Conservation (phyloP, 2,113 vertebrate genomes). For the Melanotaenia duboulayi region DNA sequence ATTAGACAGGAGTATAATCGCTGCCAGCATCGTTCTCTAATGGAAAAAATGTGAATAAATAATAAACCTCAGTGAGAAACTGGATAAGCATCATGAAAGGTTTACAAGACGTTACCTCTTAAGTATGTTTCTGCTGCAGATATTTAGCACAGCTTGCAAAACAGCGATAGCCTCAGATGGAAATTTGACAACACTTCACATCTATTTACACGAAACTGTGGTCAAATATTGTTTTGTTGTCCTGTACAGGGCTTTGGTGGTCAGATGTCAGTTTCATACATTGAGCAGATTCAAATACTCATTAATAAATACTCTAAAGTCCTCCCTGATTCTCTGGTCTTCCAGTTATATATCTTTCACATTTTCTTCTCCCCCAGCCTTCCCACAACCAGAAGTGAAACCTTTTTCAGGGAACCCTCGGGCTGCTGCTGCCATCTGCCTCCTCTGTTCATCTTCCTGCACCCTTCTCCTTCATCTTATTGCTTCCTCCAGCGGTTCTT, state of each 20-base stretch:
- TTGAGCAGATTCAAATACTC: constrained; percentile 27
- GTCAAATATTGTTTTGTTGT: constrained; percentile 2
- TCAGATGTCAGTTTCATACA: constrained; percentile 8
- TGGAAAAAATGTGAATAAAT: constrained; percentile 49
- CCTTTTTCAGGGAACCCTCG: constrained; percentile 28
- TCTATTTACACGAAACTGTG: background rate
- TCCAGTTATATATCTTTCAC: constrained; percentile 10
- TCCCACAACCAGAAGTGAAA: no score
- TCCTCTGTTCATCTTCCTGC: constrained; percentile 67
- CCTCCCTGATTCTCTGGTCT: constrained; percentile 9
- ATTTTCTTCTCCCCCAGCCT: background rate
- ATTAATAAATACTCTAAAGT: constrained; percentile 19
- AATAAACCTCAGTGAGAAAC: constrained; percentile 43
- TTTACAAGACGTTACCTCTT: background rate
- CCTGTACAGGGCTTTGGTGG: background rate
- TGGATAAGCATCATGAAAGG: constrained; percentile 34
- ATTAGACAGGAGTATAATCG: constrained; percentile 15
- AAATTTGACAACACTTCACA: background rate
- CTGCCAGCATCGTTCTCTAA: constrained; percentile 10
- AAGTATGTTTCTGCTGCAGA: background rate
- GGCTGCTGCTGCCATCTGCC: constrained; percentile 39
- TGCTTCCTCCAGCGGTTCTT: constrained; percentile 89
- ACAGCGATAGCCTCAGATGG: no score
- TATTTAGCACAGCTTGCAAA: constrained; percentile 6
- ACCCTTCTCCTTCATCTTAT: constrained; percentile 56